Evolutionary conservation across 2,113 vertebrate species (phyloP).

Genomic region (Cyprinodon tularosa): DNA sequence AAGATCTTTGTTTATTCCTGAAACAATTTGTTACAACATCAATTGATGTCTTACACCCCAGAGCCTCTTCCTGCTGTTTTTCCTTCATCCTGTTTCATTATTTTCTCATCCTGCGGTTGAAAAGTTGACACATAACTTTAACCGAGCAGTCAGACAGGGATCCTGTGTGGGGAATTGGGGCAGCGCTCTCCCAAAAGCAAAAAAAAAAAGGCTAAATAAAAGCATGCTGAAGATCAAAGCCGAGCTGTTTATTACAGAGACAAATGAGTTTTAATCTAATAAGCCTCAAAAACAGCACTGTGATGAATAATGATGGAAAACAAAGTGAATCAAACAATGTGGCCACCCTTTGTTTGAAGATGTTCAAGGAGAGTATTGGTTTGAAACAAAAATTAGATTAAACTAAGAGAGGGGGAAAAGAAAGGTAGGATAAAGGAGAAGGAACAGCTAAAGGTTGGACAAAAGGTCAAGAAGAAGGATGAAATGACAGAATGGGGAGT

Average conservation of each 20-base stretch:
- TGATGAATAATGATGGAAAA: constrained; percentile 28
- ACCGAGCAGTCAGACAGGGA: constrained; percentile 20
- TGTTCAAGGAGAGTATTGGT: not conserved
- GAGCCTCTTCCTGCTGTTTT: constrained; percentile 23
- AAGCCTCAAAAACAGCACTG: constrained; percentile 24
- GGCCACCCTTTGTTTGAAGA: constrained; percentile 16
- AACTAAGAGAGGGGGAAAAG: not conserved
- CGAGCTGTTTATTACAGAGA: constrained; percentile 46
- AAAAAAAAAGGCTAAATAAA: constrained; percentile 48
- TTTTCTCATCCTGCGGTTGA: constrained; percentile 40
- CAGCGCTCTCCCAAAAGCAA: constrained; percentile 35
- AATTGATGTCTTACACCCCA: constrained; percentile 2
- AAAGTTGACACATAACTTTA: constrained; percentile 54
- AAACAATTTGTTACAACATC: constrained; percentile 21
- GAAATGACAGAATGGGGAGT: constrained; percentile 20
- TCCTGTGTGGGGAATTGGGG: constrained; percentile 45
- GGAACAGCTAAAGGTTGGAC: constrained; percentile 24
- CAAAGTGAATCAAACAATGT: constrained; percentile 1
- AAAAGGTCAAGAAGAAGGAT: constrained; percentile 49
- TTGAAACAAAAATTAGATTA: not conserved
- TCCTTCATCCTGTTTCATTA: constrained; percentile 40
- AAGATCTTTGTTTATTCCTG: constrained; percentile 11
- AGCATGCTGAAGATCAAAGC: constrained; percentile 58
- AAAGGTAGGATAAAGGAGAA: constrained; percentile 15
- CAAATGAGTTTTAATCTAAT: constrained; percentile 47